phyloP scores from a whole-genome alignment of 2,888 invertebrate species.

The Cheiracanthium punctorium region DNA sequence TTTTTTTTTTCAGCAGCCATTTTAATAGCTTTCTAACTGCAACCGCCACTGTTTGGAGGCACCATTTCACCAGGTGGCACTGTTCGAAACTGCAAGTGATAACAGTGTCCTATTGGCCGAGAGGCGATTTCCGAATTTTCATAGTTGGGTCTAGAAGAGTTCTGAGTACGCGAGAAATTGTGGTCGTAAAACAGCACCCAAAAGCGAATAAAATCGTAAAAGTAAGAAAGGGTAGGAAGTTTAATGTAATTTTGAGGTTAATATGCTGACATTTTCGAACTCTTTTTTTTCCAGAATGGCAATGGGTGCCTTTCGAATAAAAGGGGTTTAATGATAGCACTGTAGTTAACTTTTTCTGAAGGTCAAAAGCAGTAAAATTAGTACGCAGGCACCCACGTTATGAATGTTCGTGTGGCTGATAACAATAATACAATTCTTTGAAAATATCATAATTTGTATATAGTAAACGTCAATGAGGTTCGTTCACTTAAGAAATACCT shows the following conservation, averaged over 20 bases:
- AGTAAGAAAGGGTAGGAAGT: not conserved
- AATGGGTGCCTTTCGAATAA: too few species aligned
- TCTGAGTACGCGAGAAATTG: not conserved
- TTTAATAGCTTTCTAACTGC: constrained; percentile 24
- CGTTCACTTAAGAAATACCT: too few species aligned
- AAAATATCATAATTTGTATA: too few species aligned
- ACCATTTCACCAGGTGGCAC: constrained; percentile 50
- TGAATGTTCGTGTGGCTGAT: too few species aligned
- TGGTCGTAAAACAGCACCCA: not conserved
- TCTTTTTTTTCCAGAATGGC: too few species aligned
- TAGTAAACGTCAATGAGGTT: too few species aligned
- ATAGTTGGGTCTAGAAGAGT: not conserved
- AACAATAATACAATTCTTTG: too few species aligned
- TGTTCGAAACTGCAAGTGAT: constrained; percentile 6
- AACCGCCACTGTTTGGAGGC: constrained; percentile 29
- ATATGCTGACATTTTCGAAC: not conserved
- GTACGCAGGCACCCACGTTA: too few species aligned
- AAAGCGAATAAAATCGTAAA: not conserved
- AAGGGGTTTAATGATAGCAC: too few species aligned
- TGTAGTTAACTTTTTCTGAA: too few species aligned
- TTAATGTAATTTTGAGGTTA: not conserved
- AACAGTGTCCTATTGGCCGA: constrained; percentile 18
- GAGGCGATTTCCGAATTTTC: not conserved
- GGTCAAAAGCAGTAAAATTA: too few species aligned
- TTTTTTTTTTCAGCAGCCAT: constrained; percentile 17